Evolutionary conservation across 2,888 invertebrate species (phyloP), one percentile per base, ranked within the genome.

Genomic region (Sinodicranocentrus sp.): DNA sequence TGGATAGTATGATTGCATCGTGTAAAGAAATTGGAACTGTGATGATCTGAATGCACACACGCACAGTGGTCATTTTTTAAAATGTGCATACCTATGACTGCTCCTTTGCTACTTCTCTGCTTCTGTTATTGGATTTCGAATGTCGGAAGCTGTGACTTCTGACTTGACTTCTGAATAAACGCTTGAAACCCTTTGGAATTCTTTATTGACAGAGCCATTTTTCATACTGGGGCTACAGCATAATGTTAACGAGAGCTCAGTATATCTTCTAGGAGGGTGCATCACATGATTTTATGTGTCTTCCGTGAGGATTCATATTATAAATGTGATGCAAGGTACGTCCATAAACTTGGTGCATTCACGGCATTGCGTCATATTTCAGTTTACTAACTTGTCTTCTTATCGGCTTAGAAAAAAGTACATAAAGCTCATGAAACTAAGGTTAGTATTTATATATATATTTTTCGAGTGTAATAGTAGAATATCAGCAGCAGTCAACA

Each of bases 201-300:
- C 88, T 63, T 86, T 79, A 87, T 87, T 87, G 88, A 88, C 88
- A 88, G 85, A 71, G 78, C 79, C 87, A 88, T 88, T 88, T 87
- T 87, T 88, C 88, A 87, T 82, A 57, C 52, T 26, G 59, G 79
- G 63, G 15, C 15, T 28, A 6, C 6, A 63, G 26, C 63, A 17
- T 10, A 25, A 17, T 28, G 33, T 15, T n/a, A n/a, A n/a, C n/a
- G n/a, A n/a, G n/a, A n/a, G n/a, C n/a, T n/a, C 3, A 10, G 33
- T 63, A 28, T n/a, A 28, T 28, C 28, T 33, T 17, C 23, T 23
- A 19, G 17, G 48, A 48, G 28, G 52, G 26, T 65, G 13, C 17
- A 65, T 23, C 44, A 44, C 10, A 39, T 44, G 57, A 68, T 57
- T 71, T 71, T 80, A 61, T 65, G 72, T 72, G 44, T 25, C 80